Base-by-base conservation (phyloP, 2,113 vertebrate species). In the Gobio gobio region DNA sequence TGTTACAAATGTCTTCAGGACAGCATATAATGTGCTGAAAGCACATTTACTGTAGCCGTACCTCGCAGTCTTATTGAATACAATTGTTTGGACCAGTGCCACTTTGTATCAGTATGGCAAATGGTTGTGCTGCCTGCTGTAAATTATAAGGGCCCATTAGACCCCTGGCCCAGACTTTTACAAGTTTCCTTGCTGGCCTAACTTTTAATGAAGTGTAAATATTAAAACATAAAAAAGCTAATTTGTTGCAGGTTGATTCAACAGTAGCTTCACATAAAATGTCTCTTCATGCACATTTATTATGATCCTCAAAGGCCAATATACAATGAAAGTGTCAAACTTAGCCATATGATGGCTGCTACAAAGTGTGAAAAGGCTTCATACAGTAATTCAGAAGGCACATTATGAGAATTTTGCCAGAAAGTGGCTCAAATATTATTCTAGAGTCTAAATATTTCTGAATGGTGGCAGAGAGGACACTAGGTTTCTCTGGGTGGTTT, bases 111-210 rank as follows among this genome's bases (percentile, higher is more conserved):
- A 47, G 43, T 24, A 7, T 24, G 36, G 66, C 66, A 43, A 70
- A 70, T 70, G 70, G 22, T 73, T 61, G 13, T 43, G 33, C 29
- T 59, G 54, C 54, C 51, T n/a, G 51, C 10, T 43, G 33, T 59
- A 58, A 78, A 16, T 43, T 61, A 40, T 40, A 61, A 24, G 77
- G 26, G 43, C 68, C 86, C 85, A 86, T 76, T 88, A 64, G 43
- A 83, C 84, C 85, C 77, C 73, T 79, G 78, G 80, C 64, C 83
- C 75, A n/a, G 61, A 85, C 59, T 47, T 93, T 91, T 90, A 92
- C 84, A 88, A 83, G 85, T 85, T 89, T 56, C 54, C 54, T 56
- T 56, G 51, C 51, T 56, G 54, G 22, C 20, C 54, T 22, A 20
- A 9, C 18, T 56, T 56, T 56, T 20, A 54, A 54, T 18, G 16